These are phyloP conservation scores for Darevskia mixta DNA, from an alignment of 2,797 vertebrate species.

Conservation along the genomic window DNA sequence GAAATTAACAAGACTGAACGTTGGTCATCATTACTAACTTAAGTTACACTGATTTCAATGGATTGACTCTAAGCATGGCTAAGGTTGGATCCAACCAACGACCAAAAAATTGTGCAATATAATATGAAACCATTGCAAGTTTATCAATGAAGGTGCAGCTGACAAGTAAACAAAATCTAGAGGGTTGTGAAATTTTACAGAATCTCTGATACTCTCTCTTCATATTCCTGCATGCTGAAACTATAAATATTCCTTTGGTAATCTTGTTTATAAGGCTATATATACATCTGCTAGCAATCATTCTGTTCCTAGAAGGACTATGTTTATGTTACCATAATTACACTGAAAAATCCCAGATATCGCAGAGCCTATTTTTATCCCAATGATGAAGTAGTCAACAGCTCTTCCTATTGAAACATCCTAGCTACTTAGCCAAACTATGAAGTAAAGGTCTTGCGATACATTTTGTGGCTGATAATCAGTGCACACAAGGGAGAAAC, in stretches of 20 bases:
- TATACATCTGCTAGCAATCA: constrained; percentile 25
- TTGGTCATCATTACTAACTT: too few relatives aligned
- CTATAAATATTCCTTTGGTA: not conserved
- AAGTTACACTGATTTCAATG: too few relatives aligned
- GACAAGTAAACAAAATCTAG: not conserved
- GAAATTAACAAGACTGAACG: too few relatives aligned
- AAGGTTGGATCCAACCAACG: too few relatives aligned
- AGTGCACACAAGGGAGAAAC: too few relatives aligned
- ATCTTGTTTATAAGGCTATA: not conserved
- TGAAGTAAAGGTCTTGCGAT: not conserved
- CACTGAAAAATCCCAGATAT: constrained; percentile 2
- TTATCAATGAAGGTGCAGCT: not conserved
- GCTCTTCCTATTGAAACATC: too few relatives aligned
- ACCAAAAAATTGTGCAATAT: not conserved
- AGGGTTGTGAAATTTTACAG: not conserved
- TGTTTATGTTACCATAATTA: constrained; percentile 22
- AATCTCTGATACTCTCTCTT: not conserved
- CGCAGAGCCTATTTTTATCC: not conserved
- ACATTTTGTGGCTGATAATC: not conserved
- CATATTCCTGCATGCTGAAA: not conserved
- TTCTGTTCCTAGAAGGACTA: constrained; percentile 7
- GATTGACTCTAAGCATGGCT: too few relatives aligned
- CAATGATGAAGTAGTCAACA: not conserved
- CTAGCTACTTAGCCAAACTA: too few relatives aligned
- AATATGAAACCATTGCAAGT: not conserved